phyloP scores from a whole-genome alignment of 2,888 invertebrate genomes.

The Drosophila helvetica region DNA sequence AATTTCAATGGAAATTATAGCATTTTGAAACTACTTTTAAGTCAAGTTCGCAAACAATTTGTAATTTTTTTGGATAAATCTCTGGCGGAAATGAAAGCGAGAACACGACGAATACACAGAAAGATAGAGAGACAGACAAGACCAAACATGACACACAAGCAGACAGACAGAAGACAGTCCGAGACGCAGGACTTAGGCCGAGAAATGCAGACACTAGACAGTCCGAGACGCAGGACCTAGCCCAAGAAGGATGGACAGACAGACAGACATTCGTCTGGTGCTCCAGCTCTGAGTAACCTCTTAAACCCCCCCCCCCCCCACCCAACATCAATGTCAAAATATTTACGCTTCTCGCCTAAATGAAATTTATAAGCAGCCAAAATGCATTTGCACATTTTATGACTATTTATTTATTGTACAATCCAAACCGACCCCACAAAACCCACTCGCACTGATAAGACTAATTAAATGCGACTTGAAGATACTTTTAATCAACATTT shows the following conservation, averaged over 20 bases:
- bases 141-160: too few relatives aligned
- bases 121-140: neutral
- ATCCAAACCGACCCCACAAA: too few relatives aligned
- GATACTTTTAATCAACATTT: slow-evolving; percentile 1
- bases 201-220: too few relatives aligned
- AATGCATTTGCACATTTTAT: slow-evolving; percentile 44
- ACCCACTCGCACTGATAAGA: slow-evolving; percentile 5
- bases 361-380: slow-evolving; percentile 34
- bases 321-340: slow-evolving; percentile 42
- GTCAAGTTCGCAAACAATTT: too few relatives aligned
- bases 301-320: slow-evolving; percentile 10
- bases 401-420: slow-evolving; percentile 16
- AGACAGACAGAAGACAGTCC: too few relatives aligned
- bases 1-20: neutral
- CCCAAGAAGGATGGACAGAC: slow-evolving; percentile 16
- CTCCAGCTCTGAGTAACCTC: slow-evolving; percentile 6
- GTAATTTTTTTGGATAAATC: too few relatives aligned
- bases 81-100: neutral
- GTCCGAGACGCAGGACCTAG: too few relatives aligned
- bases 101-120: neutral
- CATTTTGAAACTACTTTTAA: too few relatives aligned
- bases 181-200: too few relatives aligned
- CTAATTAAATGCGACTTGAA: slow-evolving; percentile 32
- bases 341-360: slow-evolving; percentile 34
- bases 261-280: slow-evolving; percentile 13